These are phyloP conservation scores for Drosophila tsacasi DNA, from an alignment of 1,140 invertebrate genomes.

Conservation along the genomic window DNA sequence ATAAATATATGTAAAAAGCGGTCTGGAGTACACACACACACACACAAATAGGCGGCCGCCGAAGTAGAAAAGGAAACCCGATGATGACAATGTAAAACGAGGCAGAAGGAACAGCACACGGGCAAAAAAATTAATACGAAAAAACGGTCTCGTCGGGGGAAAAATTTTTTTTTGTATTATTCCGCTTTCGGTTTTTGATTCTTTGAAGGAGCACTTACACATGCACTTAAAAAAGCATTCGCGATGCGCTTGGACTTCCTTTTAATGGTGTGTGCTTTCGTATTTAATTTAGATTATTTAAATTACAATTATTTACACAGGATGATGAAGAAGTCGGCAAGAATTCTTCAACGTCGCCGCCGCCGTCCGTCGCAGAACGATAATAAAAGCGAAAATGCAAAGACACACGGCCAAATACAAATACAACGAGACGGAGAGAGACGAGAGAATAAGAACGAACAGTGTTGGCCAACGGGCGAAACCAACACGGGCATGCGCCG, in stretches of 20 bases:
- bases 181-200: conserved; percentile 30
- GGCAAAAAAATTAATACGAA: conserved; percentile 28
- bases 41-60: conserved; percentile 24
- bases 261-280: conserved; percentile 65
- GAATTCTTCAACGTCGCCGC: conserved; percentile 74
- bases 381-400: conserved; percentile 81
- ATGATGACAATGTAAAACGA: conserved; percentile 74
- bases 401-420: conserved; percentile 57
- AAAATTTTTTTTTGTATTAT: conserved; percentile 36
- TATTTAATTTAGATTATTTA: conserved; percentile 78
- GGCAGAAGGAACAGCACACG: conserved; percentile 37
- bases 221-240: conserved; percentile 75
- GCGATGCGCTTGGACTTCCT: conserved; percentile 52
- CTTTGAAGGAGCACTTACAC: conserved; percentile 59
- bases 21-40: conserved; percentile 59
- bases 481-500: conserved; percentile 36
- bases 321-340: conserved; percentile 77
- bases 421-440: conserved; percentile 33
- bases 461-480: conserved; percentile 37
- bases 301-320: conserved; percentile 84
- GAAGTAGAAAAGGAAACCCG: conserved; percentile 64
- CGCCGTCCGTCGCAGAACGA: conserved; percentile 78
- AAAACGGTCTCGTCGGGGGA: conserved; percentile 49
- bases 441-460: conserved; percentile 36
- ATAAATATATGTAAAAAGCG: conserved; percentile 42